A percentile compares a stretch with the other conserved stretches of the same genome.
phyloP scores from a whole-genome alignment of 2,888 invertebrate species.

The Oasisia sp. region DNA sequence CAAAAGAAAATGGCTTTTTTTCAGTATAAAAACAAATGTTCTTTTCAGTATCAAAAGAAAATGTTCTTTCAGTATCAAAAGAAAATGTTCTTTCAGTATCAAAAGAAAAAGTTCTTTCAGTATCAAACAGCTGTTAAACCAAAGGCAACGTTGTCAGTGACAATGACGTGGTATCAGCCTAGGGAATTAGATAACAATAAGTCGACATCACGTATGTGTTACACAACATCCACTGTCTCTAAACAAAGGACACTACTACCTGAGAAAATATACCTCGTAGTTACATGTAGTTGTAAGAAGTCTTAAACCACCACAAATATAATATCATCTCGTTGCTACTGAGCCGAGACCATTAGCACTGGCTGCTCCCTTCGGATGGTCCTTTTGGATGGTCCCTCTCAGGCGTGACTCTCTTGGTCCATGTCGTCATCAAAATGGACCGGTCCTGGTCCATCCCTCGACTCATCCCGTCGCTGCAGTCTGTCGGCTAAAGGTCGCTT shows the following conservation, averaged over 20 bases:
- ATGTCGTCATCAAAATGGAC: background rate
- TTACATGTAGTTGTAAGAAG: background rate
- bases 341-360: background rate
- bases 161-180: background rate
- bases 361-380: background rate
- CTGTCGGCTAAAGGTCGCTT: background rate
- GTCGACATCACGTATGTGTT: background rate
- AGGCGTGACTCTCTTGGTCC: background rate
- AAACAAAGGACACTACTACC: background rate
- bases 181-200: background rate
- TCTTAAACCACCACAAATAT: background rate
- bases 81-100: background rate
- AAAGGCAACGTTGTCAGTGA: background rate
- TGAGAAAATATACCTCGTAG: background rate
- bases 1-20: no score
- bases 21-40: no score
- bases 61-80: background rate
- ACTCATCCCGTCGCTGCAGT: background rate
- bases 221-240: background rate
- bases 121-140: background rate
- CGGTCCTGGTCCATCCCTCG: background rate
- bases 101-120: background rate
- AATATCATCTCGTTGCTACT: background rate
- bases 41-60: background rate
- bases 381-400: background rate